Conservation (phyloP, 2,888 invertebrate genomes). For the Troides aeacus region DNA sequence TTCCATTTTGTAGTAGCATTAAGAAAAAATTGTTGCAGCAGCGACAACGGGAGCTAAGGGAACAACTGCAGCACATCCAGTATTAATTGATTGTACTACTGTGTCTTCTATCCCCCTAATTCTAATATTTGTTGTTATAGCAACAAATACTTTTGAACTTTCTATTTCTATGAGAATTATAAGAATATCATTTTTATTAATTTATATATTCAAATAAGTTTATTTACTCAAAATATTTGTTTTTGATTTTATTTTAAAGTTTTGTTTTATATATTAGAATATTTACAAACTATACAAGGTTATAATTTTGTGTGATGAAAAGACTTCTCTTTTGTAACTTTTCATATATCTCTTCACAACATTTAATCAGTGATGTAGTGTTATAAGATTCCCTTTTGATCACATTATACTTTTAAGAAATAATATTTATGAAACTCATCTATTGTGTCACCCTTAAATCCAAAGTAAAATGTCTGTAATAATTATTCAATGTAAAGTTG, state of each 20-base stretch:
- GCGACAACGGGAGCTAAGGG: constrained; percentile 6
- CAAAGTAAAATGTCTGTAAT: background rate
- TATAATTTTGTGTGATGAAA: background rate
- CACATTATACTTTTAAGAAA: background rate
- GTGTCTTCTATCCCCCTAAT: background rate
- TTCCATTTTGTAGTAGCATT: constrained; percentile 8
- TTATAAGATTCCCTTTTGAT: background rate
- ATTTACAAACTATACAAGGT: background rate
- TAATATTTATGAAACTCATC: background rate
- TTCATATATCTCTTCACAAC: constrained; percentile 6
- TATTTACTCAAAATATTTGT: background rate
- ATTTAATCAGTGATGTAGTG: constrained; percentile 1
- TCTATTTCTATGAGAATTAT: constrained; percentile 5
- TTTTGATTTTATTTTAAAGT: background rate
- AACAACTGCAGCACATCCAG: constrained; percentile 9
- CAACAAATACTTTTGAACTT: constrained; percentile 8
- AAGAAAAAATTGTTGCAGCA: constrained; percentile 12
- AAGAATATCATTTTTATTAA: background rate
- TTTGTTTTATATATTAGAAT: background rate
- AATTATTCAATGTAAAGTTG: background rate
- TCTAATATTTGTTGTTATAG: constrained; percentile 3
- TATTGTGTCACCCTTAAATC: background rate
- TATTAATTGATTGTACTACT: background rate
- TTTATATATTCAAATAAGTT: background rate
- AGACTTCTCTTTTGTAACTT: constrained; percentile 3